A percentile compares a stretch with the other conserved stretches of the same genome.
These are phyloP conservation scores for Actenoides lindsayi DNA, from an alignment of 2,113 vertebrate genomes.

Conservation along the genomic window DNA sequence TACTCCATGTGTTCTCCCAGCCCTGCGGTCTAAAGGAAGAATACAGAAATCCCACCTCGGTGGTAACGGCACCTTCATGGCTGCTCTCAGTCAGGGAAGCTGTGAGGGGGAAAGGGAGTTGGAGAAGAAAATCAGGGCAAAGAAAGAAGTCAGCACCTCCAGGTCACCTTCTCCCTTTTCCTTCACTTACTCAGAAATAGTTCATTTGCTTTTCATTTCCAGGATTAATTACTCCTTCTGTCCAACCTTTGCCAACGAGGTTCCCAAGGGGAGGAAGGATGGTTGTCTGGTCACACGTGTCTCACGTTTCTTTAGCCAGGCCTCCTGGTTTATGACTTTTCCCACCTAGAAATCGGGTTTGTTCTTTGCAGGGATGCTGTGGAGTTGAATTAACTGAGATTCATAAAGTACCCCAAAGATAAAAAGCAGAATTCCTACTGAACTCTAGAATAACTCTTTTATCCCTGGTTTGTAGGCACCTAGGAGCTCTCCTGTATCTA, in stretches of 20 bases:
- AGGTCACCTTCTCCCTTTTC: background rate
- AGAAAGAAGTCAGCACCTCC: background rate
- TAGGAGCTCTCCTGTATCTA: background rate
- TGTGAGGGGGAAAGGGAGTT: background rate
- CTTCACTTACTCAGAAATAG: background rate
- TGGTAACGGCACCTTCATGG: background rate
- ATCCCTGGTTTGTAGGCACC: background rate
- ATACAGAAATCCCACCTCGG: background rate
- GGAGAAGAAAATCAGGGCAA: background rate
- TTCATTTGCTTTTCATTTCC: background rate
- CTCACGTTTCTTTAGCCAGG: background rate
- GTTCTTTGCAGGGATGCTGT: background rate
- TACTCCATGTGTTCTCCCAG: slow-evolving; percentile 26
- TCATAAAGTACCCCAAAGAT: accelerated
- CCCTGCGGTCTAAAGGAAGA: background rate
- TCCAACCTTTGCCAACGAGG: background rate
- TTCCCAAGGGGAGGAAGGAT: background rate
- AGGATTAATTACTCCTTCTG: background rate
- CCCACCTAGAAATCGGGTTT: background rate
- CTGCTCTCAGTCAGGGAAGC: background rate
- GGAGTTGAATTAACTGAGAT: background rate
- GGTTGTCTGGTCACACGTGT: background rate
- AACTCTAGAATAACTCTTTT: background rate
- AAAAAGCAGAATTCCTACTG: background rate
- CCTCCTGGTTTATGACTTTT: background rate